A percentile compares a stretch with the other conserved stretches of the same genome.
phyloP scores from a whole-genome alignment of 2,888 invertebrate species.

The Chloroclystis v-ata region DNA sequence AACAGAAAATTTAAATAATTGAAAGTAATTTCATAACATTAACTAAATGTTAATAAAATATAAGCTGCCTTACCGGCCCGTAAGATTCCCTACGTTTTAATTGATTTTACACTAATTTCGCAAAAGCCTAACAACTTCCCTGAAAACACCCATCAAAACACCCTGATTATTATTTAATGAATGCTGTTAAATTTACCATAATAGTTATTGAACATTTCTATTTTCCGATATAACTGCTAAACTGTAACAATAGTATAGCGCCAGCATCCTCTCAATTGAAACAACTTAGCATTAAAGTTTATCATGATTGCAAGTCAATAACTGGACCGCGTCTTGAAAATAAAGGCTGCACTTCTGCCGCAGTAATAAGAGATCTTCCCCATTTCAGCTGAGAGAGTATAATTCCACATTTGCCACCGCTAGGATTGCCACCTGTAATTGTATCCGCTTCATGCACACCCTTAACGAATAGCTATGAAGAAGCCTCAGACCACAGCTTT shows the following conservation, averaged over 20 bases:
- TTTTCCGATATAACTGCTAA: not conserved
- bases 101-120: too few relatives aligned
- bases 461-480: slow-evolving; percentile 41
- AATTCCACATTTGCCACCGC: slow-evolving; percentile 48
- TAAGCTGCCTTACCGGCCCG: too few relatives aligned
- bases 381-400: slow-evolving; percentile 61
- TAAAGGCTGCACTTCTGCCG: slow-evolving; percentile 42
- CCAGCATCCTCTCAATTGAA: not conserved
- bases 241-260: not conserved
- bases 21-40: too few relatives aligned
- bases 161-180: too few relatives aligned
- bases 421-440: slow-evolving; percentile 69
- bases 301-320: slow-evolving; percentile 41
- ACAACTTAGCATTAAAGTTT: slow-evolving; percentile 21
- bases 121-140: too few relatives aligned
- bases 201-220: too few relatives aligned
- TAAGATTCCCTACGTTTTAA: too few relatives aligned
- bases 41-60: too few relatives aligned
- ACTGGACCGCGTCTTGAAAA: slow-evolving; percentile 27
- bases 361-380: slow-evolving; percentile 65
- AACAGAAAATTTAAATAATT: too few relatives aligned
- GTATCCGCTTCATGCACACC: slow-evolving; percentile 55
- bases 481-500: slow-evolving; percentile 28
- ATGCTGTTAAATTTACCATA: too few relatives aligned
- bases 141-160: too few relatives aligned